Base-by-base conservation (phyloP, 2,888 invertebrate genomes). In the Cancer borealis region DNA sequence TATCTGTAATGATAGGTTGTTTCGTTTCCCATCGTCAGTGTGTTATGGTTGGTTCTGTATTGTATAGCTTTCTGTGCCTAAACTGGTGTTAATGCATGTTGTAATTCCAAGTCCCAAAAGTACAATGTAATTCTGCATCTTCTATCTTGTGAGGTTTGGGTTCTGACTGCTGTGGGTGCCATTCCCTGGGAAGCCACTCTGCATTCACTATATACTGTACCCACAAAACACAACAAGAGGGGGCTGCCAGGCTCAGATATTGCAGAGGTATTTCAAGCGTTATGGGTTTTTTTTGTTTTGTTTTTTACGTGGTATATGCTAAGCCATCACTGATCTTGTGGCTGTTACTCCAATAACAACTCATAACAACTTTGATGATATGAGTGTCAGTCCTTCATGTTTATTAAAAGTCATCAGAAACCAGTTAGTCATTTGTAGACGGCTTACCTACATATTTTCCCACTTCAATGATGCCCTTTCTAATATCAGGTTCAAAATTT, bases 181-280 rank as follows among this genome's bases (percentile, higher is more conserved):
- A 91, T 88, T 93, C 93, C 87, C n/a, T 91, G 87, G 91, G 93
- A 93, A 84, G 88, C 87, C 79, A 92, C 54, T 84, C 84, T 84
- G 47, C 46, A 14, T 49, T 79, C 87, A 92, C 87, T 39, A 45
- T 54, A 8, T 60, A 87, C 54, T 26, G 39, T 54, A 39, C 39
- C 39, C n/a, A 66, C n/a, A 39, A 39, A 91, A 45, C 14, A 14
- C 26, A 26, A n/a, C 66, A 66, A 49, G n/a, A 26, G 26, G 21
- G 47, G 49, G 26, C 21, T 90, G 73, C 73, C 26, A 4, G 26
- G n/a, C n/a, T 66, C 66, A 66, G 66, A 66, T 17, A n/a, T n/a
- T 66, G 21, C n/a, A n/a, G 21, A 8, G 21, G 0, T 6, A 26
- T 73, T 21, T 73, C 73, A 26, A n/a, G 26, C 8, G 8, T n/a